phyloP scores from a whole-genome alignment of 2,888 invertebrate genomes.

The Cephonodes hylas region DNA sequence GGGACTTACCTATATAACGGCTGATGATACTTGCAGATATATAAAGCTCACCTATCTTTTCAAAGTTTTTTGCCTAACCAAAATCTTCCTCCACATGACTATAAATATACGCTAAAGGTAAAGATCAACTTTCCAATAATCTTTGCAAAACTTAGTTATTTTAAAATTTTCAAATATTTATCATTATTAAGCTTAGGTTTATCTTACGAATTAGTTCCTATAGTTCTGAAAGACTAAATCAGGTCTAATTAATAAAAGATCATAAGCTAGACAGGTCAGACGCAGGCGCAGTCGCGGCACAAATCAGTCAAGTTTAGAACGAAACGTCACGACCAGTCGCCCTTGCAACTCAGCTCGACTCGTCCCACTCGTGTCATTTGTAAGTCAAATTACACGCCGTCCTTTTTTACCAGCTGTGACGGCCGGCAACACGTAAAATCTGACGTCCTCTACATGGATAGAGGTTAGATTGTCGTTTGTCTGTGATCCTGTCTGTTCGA shows the following conservation, averaged over 20 bases:
- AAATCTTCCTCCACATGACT: too few species aligned
- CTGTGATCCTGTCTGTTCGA: not conserved
- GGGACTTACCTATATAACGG: too few species aligned
- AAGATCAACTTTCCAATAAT: too few species aligned
- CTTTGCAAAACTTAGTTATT: too few species aligned
- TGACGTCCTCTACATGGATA: constrained; percentile 5
- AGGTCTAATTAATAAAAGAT: not conserved
- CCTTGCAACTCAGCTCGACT: constrained; percentile 21
- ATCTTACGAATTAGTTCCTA: too few species aligned
- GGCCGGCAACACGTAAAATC: not conserved
- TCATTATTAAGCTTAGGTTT: too few species aligned
- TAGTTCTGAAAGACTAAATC: too few species aligned
- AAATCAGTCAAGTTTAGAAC: constrained; percentile 8
- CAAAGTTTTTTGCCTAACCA: too few species aligned
- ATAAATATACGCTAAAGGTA: too few species aligned
- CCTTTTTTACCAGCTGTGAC: constrained; percentile 10
- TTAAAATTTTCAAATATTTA: too few species aligned
- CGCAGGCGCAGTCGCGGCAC: not conserved
- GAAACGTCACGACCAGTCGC: constrained; percentile 27
- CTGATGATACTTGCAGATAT: too few species aligned
- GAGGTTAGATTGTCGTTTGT: not conserved
- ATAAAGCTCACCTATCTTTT: too few species aligned
- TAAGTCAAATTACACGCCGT: constrained; percentile 6
- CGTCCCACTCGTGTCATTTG: constrained; percentile 7
- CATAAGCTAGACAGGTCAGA: not conserved